phyloP scores from a whole-genome alignment of 2,888 invertebrate species.

The Caenorhabditis doughertyi region DNA sequence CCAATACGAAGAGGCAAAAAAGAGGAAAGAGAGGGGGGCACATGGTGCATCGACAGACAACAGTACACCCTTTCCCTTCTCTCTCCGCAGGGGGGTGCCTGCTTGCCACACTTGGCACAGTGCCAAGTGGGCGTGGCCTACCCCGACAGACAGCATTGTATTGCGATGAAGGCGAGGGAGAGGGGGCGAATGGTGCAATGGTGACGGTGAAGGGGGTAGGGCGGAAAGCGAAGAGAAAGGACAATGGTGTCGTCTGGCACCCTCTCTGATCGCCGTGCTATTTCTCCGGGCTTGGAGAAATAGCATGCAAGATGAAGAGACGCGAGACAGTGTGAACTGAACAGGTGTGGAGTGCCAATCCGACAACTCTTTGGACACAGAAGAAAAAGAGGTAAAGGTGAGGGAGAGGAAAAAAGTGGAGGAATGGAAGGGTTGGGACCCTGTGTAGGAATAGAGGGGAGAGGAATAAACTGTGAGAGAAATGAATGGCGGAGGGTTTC shows the following conservation, averaged over 20 bases:
- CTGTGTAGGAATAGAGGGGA: not conserved
- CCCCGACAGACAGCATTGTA: too few relatives aligned
- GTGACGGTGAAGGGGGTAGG: not conserved
- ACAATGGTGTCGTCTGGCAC: not conserved
- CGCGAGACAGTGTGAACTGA: not conserved
- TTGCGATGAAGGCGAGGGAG: not conserved
- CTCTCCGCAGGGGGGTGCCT: not conserved
- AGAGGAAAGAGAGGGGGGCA: not conserved
- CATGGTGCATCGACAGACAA: slow-evolving; percentile 14
- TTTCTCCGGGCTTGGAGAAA: not conserved
- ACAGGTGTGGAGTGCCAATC: slow-evolving; percentile 48
- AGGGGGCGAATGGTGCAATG: slow-evolving; percentile 28
- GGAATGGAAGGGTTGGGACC: not conserved
- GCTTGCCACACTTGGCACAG: slow-evolving; percentile 39
- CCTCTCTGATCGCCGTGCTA: slow-evolving; percentile 11
- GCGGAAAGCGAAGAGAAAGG: not conserved
- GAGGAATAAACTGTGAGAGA: not conserved
- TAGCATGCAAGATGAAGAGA: slow-evolving; percentile 1
- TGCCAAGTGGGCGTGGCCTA: slow-evolving; percentile 46
- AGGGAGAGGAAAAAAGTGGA: not conserved
- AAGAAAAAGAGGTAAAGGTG: too few relatives aligned
- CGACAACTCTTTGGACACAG: slow-evolving; percentile 8
- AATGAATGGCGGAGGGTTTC: not conserved
- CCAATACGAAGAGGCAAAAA: not conserved
- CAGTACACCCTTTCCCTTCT: slow-evolving; percentile 15